A percentile compares a stretch with the other conserved stretches of the same genome.
Conservation (phyloP, 2,113 vertebrate genomes). For the Agapornis roseicollis region DNA sequence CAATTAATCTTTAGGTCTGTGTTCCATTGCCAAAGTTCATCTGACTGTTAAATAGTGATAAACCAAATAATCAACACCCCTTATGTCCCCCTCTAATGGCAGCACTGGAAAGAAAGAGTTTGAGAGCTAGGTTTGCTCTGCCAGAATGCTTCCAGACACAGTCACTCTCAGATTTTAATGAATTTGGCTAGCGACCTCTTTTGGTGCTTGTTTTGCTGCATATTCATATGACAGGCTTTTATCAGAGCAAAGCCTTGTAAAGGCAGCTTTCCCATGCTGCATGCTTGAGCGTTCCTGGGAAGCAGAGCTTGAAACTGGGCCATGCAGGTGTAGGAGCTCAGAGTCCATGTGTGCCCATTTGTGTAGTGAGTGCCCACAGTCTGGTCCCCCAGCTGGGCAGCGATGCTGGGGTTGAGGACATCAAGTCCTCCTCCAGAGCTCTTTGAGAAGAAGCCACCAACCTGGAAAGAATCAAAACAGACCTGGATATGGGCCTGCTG, state of each 20-base stretch:
- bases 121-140: neutral
- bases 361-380: accelerated
- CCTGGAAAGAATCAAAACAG: neutral
- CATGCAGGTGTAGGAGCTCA: neutral
- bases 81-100: neutral
- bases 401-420: neutral
- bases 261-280: neutral
- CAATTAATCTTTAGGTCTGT: neutral
- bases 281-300: neutral
- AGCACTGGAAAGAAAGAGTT: neutral
- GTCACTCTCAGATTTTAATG: neutral
- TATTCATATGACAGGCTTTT: neutral
- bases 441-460: neutral
- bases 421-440: neutral
- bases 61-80: neutral
- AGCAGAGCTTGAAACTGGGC: neutral
- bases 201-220: neutral
- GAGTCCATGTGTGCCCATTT: accelerated
- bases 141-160: neutral
- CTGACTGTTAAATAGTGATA: neutral
- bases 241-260: neutral
- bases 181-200: neutral
- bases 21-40: neutral
- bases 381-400: neutral
- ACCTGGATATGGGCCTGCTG: neutral